Evolutionary conservation across 2,113 vertebrate species (phyloP).

Genomic region (Lichenostomus cassidix): DNA sequence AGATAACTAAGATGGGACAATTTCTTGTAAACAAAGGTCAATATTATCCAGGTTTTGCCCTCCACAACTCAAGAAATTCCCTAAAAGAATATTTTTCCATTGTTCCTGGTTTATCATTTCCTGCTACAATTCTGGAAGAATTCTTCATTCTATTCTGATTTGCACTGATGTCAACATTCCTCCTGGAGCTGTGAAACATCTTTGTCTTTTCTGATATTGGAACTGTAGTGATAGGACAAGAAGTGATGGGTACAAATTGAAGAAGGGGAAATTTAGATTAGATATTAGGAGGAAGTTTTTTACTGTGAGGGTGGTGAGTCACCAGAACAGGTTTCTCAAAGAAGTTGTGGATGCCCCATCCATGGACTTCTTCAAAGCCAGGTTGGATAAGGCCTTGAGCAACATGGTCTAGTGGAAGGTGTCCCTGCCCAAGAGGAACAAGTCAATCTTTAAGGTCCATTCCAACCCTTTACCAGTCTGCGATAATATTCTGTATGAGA

Average conservation of each 20-base stretch:
- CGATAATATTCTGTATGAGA: background rate
- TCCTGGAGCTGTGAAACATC: background rate
- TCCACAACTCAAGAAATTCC: background rate
- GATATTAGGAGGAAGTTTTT: background rate
- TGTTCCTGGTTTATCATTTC: background rate
- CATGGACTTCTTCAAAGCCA: background rate
- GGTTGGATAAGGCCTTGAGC: background rate
- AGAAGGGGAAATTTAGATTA: background rate
- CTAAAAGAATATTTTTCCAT: background rate
- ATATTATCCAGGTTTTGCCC: background rate
- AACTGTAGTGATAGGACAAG: background rate
- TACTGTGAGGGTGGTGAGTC: background rate
- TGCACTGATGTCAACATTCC: background rate
- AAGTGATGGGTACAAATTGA: background rate
- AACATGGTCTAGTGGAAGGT: background rate
- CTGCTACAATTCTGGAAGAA: background rate
- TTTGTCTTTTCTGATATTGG: background rate
- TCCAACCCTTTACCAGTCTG: background rate
- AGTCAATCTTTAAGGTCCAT: background rate
- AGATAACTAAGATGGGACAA: background rate
- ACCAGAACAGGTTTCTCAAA: background rate
- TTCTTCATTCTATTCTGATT: background rate
- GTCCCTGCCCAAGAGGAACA: fast-evolving
- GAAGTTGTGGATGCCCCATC: background rate
- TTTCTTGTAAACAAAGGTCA: background rate